Percentiles rank a stretch among this genome's conserved stretches.
These are phyloP conservation scores for Elachura formosa DNA, from an alignment of 2,113 vertebrate species.

Conservation along the genomic window DNA sequence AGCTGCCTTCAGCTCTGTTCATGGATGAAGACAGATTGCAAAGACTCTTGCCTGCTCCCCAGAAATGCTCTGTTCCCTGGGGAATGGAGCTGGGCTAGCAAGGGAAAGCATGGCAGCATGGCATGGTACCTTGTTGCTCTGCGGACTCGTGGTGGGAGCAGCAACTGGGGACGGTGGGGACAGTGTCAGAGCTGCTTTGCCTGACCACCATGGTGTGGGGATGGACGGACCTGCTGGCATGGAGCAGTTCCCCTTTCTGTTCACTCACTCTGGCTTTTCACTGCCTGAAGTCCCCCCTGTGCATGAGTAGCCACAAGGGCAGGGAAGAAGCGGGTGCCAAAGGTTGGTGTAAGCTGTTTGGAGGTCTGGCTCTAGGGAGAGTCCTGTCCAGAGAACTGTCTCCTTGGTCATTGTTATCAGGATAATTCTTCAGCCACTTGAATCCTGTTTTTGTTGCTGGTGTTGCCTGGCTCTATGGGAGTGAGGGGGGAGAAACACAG, in stretches of 20 bases:
- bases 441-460: slow-evolving; percentile 67
- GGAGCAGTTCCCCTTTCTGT: neutral
- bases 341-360: neutral
- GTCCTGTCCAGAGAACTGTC: neutral
- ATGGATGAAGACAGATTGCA: accelerated
- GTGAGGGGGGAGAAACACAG: slow-evolving; percentile 53
- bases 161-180: neutral
- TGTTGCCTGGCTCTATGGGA: slow-evolving; percentile 29
- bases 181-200: neutral
- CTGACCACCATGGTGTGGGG: neutral
- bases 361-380: neutral
- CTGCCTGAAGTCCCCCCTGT: neutral
- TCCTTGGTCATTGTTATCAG: slow-evolving; percentile 53
- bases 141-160: accelerated
- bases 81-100: neutral
- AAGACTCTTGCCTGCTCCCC: neutral
- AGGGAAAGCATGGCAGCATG: accelerated
- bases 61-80: neutral
- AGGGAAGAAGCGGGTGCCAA: neutral
- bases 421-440: slow-evolving; percentile 28
- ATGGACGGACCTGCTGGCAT: neutral
- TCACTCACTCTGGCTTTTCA: neutral
- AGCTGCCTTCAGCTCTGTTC: neutral
- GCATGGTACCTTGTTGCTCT: neutral
- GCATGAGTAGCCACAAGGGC: accelerated